These are phyloP conservation scores for Himalopsyche kuldschensis DNA, from an alignment of 2,888 invertebrate genomes.

Conservation along the genomic window DNA sequence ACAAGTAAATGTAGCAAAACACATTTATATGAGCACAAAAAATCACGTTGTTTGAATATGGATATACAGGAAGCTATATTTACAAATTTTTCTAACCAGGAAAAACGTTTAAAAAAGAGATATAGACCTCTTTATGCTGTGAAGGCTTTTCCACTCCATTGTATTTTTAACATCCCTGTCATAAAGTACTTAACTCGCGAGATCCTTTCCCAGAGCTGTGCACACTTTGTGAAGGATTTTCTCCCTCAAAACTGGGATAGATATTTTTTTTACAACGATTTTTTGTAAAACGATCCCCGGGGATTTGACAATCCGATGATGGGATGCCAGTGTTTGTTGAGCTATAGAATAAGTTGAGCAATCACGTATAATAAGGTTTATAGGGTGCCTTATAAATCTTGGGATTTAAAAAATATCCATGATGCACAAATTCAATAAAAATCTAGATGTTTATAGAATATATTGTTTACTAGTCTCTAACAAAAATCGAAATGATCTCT, in stretches of 20 bases:
- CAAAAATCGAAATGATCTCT: no score
- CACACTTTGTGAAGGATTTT: slow-evolving; percentile 34
- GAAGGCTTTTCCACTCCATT: neutral
- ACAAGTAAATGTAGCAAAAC: no score
- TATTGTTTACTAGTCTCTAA: no score
- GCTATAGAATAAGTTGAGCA: slow-evolving; percentile 22
- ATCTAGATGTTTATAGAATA: no score
- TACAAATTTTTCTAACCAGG: no score
- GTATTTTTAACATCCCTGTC: neutral
- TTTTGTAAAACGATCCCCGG: slow-evolving; percentile 33
- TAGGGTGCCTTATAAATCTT: neutral
- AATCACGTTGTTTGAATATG: no score
- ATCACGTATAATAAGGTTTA: slow-evolving; percentile 21
- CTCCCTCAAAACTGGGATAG: slow-evolving; percentile 11
- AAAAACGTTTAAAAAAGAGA: neutral
- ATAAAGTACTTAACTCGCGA: slow-evolving; percentile 23
- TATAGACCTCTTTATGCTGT: neutral
- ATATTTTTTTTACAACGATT: slow-evolving; percentile 33
- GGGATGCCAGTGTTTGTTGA: slow-evolving; percentile 27
- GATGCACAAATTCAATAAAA: no score
- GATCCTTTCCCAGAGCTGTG: slow-evolving; percentile 28
- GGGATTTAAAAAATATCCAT: neutral
- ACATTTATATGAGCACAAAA: no score
- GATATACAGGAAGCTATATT: no score
- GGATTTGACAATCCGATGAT: slow-evolving; percentile 24